Evolutionary conservation across 2,888 invertebrate genomes (phyloP), one percentile per base, ranked within the genome.

Genomic region (Elysia crispata): DNA sequence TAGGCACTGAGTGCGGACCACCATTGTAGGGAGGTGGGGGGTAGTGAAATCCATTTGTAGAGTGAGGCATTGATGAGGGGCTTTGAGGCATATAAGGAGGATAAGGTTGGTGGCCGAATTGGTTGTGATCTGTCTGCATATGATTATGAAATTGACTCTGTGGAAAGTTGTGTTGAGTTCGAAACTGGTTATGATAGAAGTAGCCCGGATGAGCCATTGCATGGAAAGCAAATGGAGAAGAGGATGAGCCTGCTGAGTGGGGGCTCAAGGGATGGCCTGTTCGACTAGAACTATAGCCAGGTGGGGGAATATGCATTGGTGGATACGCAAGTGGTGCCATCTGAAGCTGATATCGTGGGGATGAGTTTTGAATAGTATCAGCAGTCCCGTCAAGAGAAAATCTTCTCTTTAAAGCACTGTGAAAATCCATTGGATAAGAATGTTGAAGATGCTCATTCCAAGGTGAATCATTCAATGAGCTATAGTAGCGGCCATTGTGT

Each of bases 271-370:
- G 30, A n/a, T 3, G 13, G 28, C 31, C 28, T 28, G 31, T 33
- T 3, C 33, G 41, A 28, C 62, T 11, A n/a, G 77, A 41, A 25
- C 70, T 70, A 41, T 30, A 50, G 5, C 41, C 41, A 50, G 15
- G 1, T 72, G 64, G 62, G 20, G 8, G 64, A 30, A 41, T 30
- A 57, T 50, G 25, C 60, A 15, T 73, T 30, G 66, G 79, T 54
- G 79, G 74, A 25, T 54, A 66, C 0, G 50, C 25, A 49, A 64
- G 73, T 5, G 33, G 30, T 18, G 66, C 64, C 20, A 3, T 28
- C 6, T 79, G 74, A 30, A 25, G 6, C 18, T 33, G 25, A 0
- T 28, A 23, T 6, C 23, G 23, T 11, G 54, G 41, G 0, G 73
- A 66, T 28, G 31, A 28, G n/a, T 23, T 28, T 69, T n/a, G 31